These are phyloP conservation scores for Pituophis catenifer DNA, from an alignment of 2,113 vertebrate genomes.

Conservation along the genomic window DNA sequence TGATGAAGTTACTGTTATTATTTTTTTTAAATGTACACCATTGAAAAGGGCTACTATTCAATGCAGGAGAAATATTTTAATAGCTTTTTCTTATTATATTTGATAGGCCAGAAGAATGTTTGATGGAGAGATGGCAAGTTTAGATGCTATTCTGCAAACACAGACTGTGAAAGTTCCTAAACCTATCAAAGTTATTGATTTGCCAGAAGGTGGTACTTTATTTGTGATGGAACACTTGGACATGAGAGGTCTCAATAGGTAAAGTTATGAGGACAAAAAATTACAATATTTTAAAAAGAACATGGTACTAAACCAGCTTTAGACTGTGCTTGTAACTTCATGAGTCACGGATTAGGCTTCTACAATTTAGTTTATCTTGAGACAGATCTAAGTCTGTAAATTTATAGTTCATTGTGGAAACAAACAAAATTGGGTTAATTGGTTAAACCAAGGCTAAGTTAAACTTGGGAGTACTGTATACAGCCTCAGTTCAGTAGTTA, in stretches of 20 bases:
- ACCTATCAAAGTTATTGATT: conserved; percentile 83
- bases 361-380: neutral
- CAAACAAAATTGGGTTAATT: neutral
- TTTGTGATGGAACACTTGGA: conserved; percentile 93
- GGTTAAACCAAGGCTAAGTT: neutral
- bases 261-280: neutral
- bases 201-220: conserved; percentile 72
- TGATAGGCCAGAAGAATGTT: conserved; percentile 90
- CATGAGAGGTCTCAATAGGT: conserved; percentile 87
- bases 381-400: neutral
- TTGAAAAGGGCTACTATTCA: neutral
- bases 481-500: neutral
- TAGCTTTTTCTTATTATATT: neutral
- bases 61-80: neutral
- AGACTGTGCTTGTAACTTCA: neutral
- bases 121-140: conserved; percentile 89
- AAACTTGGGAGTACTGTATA: neutral
- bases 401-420: neutral
- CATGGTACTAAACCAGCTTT: neutral
- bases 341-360: neutral
- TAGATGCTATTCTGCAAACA: conserved; percentile 83
- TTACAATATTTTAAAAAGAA: neutral
- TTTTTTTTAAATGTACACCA: neutral
- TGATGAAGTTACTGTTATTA: neutral
- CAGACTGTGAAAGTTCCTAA: conserved; percentile 82